phyloP scores from a whole-genome alignment of 2,113 vertebrate species.

The Nesogale talazaci region DNA sequence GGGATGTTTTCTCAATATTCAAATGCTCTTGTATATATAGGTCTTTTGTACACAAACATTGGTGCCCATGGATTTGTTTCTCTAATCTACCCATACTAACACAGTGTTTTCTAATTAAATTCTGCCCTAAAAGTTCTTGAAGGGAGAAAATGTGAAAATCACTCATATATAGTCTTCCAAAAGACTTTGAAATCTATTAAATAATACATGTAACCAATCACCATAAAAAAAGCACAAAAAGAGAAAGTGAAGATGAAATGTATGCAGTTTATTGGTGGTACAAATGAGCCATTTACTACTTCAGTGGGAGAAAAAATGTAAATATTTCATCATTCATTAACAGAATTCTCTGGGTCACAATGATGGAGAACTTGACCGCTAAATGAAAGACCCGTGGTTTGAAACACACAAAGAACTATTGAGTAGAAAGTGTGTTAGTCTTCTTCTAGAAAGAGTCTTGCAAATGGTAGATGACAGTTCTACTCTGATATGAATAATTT shows the following conservation, averaged over 20 bases:
- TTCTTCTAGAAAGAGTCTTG: too few species aligned
- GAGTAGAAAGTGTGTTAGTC: neutral
- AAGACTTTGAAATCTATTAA: slow-evolving; percentile 19
- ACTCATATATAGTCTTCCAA: neutral
- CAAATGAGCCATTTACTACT: neutral
- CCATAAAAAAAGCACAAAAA: neutral
- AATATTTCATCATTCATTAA: neutral
- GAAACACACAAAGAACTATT: neutral
- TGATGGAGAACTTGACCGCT: too few species aligned
- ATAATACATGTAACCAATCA: neutral
- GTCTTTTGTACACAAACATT: too few species aligned
- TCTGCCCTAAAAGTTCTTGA: neutral
- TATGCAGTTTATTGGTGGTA: neutral
- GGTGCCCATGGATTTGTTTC: too few species aligned
- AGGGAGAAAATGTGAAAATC: neutral
- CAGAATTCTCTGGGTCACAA: neutral
- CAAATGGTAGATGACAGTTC: too few species aligned
- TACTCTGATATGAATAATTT: too few species aligned
- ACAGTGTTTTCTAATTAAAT: slow-evolving; percentile 6
- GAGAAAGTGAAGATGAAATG: neutral
- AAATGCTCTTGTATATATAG: too few species aligned
- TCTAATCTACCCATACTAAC: too few species aligned
- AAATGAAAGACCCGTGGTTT: too few species aligned
- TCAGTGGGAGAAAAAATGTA: neutral
- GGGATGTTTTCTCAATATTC: too few species aligned